Evolutionary conservation across 2,888 invertebrate species (phyloP).

Genomic region (Sinhomidia bicolor): DNA sequence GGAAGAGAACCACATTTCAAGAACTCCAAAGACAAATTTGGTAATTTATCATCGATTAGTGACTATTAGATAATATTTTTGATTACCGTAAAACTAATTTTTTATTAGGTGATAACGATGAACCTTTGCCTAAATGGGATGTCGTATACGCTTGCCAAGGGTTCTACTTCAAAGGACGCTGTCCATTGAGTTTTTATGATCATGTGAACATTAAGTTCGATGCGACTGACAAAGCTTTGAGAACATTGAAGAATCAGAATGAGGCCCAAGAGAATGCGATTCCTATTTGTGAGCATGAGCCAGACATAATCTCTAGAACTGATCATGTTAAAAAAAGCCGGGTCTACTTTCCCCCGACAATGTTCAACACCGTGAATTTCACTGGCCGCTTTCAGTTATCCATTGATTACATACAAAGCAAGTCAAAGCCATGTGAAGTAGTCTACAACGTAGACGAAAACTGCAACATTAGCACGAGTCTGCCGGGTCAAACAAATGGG

Average conservation of each 20-base stretch:
- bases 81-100: background rate
- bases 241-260: conserved; percentile 24
- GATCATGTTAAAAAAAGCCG: too few species aligned
- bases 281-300: conserved; percentile 27
- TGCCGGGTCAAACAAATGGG: background rate
- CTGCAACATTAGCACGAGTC: background rate
- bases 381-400: background rate
- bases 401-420: background rate
- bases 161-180: conserved; percentile 36
- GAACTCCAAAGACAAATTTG: background rate
- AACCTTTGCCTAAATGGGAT: background rate
- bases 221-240: background rate
- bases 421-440: background rate
- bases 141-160: conserved; percentile 30
- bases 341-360: background rate
- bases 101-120: background rate
- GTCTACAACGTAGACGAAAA: background rate
- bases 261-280: background rate
- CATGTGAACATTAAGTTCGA: too few species aligned
- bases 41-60: background rate
- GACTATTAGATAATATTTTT: background rate
- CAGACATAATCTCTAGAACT: background rate
- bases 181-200: background rate
- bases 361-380: background rate
- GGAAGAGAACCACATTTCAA: background rate